phyloP scores from a whole-genome alignment of 1,140 invertebrate species.

The Zaprionus taronus region DNA sequence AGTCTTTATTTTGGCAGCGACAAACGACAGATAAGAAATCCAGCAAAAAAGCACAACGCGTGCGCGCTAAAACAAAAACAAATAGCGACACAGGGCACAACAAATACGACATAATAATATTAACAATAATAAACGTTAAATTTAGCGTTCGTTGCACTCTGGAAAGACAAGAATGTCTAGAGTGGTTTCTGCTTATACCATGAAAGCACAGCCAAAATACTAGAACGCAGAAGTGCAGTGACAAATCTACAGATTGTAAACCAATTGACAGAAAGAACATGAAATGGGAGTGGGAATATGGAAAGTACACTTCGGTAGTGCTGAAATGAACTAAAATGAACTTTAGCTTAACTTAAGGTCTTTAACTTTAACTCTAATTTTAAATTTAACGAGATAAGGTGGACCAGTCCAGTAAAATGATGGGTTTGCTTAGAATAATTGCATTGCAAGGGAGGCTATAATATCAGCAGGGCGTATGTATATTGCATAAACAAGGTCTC shows the following conservation, averaged over 20 bases:
- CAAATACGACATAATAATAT: conserved; percentile 24
- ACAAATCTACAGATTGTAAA: conserved; percentile 4
- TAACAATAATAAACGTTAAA: conserved; percentile 39
- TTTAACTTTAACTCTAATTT: too few relatives aligned
- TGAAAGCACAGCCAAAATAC: conserved; percentile 20
- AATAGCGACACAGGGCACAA: conserved; percentile 45
- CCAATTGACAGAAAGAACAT: not conserved
- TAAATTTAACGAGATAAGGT: too few relatives aligned
- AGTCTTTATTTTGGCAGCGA: conserved; percentile 40
- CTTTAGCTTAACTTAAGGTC: too few relatives aligned
- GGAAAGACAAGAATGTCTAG: conserved; percentile 7
- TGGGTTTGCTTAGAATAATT: too few relatives aligned
- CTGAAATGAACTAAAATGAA: too few relatives aligned
- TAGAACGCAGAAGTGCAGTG: not conserved
- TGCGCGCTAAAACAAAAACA: conserved; percentile 71
- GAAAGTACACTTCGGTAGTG: too few relatives aligned
- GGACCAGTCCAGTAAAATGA: too few relatives aligned
- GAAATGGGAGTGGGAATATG: too few relatives aligned
- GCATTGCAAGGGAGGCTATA: too few relatives aligned
- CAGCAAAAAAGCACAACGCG: conserved; percentile 32
- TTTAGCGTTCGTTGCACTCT: conserved; percentile 69
- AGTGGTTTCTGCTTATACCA: conserved; percentile 48
- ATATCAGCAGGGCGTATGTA: too few relatives aligned
- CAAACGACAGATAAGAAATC: conserved; percentile 67
- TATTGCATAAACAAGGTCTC: too few relatives aligned